Evolutionary conservation across 1,140 invertebrate species (phyloP).

Genomic region (Eriocheir sinensis): DNA sequence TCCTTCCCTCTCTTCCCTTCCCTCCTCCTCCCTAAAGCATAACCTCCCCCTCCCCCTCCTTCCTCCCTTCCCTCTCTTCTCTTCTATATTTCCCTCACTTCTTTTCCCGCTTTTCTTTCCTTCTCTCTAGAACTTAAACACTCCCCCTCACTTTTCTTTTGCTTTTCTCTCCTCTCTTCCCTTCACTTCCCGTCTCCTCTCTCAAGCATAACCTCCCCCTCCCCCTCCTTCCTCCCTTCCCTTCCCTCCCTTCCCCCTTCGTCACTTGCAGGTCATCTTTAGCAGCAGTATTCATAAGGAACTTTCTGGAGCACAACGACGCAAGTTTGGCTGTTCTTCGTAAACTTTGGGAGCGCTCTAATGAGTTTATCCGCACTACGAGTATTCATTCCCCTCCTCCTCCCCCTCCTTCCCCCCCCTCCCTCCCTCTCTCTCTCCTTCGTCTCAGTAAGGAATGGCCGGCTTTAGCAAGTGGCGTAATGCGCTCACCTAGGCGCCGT

Average conservation of each 20-base stretch:
- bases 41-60: neutral
- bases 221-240: neutral
- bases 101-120: neutral
- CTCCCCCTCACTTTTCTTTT: neutral
- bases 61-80: neutral
- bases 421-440: no score
- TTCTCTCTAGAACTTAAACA: neutral
- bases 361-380: neutral
- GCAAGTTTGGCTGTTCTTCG: neutral
- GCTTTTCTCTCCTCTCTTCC: neutral
- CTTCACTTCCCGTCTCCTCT: neutral
- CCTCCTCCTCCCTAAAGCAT: neutral
- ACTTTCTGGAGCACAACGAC: neutral
- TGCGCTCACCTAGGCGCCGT: no score
- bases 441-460: neutral
- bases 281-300: neutral
- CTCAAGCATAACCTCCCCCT: neutral
- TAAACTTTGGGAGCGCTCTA: neutral
- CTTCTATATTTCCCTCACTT: neutral
- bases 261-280: neutral
- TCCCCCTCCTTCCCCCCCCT: neutral
- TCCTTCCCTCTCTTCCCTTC: neutral
- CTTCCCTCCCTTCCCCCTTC: neutral
- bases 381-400: neutral
- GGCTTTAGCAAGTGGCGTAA: no score